Evolutionary conservation across 2,888 invertebrate species (phyloP).

Genomic region (Abrostola triplasia): DNA sequence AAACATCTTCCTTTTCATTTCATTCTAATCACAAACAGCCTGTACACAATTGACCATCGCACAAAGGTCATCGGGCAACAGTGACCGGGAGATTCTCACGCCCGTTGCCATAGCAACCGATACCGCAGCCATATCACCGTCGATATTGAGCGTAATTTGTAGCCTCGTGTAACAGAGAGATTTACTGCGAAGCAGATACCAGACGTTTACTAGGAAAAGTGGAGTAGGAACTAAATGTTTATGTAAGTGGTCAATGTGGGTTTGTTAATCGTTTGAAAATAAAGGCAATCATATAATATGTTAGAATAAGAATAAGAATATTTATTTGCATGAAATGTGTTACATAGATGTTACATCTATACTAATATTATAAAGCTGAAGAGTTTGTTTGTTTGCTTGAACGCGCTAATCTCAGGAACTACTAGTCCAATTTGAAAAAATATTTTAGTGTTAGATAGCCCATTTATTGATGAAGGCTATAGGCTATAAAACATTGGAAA

Average conservation of each 20-base stretch:
- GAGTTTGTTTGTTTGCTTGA: too few species aligned
- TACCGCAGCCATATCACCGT: conserved; percentile 71
- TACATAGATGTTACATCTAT: too few species aligned
- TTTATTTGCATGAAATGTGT: too few species aligned
- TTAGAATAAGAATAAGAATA: too few species aligned
- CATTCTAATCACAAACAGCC: conserved; percentile 25
- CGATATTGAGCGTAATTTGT: conserved; percentile 84
- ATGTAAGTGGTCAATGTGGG: conserved; percentile 20
- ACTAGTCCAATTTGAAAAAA: too few species aligned
- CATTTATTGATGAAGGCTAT: too few species aligned
- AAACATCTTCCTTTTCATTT: neutral
- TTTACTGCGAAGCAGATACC: conserved; percentile 70
- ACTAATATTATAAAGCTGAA: too few species aligned
- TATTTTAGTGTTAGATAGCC: too few species aligned
- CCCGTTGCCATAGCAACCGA: conserved; percentile 76
- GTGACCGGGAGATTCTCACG: conserved; percentile 74
- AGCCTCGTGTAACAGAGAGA: conserved; percentile 74
- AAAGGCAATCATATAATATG: too few species aligned
- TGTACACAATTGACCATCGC: conserved; percentile 47
- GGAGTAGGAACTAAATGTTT: conserved; percentile 48
- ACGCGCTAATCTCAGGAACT: too few species aligned
- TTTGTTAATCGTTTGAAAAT: neutral
- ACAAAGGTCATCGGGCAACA: conserved; percentile 54
- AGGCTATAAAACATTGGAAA: too few species aligned
- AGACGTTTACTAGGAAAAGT: conserved; percentile 60